Evolutionary conservation across 2,113 vertebrate genomes (phyloP).

Genomic region (Tursiops truncatus): DNA sequence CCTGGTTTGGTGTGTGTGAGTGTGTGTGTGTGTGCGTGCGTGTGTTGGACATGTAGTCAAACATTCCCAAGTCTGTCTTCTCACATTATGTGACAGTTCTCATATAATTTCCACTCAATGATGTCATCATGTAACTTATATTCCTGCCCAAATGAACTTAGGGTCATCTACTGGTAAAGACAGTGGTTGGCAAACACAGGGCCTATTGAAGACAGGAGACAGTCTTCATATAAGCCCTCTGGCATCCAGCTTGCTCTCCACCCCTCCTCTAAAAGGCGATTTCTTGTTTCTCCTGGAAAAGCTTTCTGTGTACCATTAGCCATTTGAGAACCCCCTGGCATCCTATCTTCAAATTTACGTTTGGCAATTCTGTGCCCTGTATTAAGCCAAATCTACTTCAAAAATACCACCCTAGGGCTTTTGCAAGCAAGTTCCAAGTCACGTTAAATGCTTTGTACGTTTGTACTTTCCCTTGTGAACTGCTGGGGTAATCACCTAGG

Average conservation of each 20-base stretch:
- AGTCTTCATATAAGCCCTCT: not conserved
- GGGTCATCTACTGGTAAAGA: not conserved
- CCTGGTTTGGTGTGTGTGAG: not conserved
- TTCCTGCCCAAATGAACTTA: not conserved
- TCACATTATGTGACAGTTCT: not conserved
- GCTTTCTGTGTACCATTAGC: not conserved
- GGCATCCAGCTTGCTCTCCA: not conserved
- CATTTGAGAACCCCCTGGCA: not conserved
- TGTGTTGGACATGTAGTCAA: not conserved
- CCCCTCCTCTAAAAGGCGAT: not conserved
- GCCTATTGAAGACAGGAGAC: not conserved
- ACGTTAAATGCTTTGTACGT: not conserved
- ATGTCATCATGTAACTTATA: not conserved
- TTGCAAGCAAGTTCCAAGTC: not conserved
- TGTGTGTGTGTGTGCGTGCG: not conserved
- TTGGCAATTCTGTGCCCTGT: not conserved
- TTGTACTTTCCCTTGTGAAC: not conserved
- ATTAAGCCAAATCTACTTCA: not conserved
- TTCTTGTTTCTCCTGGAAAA: not conserved
- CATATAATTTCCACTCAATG: not conserved
- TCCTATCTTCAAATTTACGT: not conserved
- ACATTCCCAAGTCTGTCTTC: not conserved
- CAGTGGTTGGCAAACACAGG: not conserved
- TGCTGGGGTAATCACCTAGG: not conserved
- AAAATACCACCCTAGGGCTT: not conserved